Base-by-base conservation (phyloP, 2,888 invertebrate species). In the Xanthorhoe designata region DNA sequence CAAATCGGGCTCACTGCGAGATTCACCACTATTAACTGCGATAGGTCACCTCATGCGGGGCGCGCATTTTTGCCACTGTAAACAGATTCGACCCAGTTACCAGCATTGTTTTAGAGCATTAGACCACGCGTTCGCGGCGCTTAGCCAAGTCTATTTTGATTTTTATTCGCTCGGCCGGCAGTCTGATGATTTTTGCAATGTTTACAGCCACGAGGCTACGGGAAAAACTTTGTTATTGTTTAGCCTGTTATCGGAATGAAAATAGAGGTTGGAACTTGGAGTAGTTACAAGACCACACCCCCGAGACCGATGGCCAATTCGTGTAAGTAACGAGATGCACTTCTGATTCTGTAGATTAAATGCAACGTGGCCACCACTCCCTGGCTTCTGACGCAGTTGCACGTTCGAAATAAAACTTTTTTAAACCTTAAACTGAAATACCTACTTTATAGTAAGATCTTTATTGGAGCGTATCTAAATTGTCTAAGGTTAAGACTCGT, bases 141-240 rank as follows among this genome's bases (percentile, higher is more conserved):
- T 76, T 85, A 85, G 92, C 92, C 92, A 92, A 91, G 82, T 91
- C 92, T 92, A 92, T 92, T 92, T 92, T 80, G 77, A 88, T 85
- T 86, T 90, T 89, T 87, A 90, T 87, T 88, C 90, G 84, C 87
- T 88, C 81, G 86, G 74, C 77, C 85, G 32, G 83, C 83, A 78
- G 85, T 87, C 86, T 86, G 76, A 79, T 73, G 80, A 79, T 90
- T 89, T 91, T 91, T 87, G 87, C 89, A 88, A 84, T 89, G 86
- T 90, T 89, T 89, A 89, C 85, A 76, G 59, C 59, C 59, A 59
- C 59, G 59, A 51, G 59, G 59, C 47, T 29, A 47, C 24, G 4
- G 38, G 13, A 50, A 9, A 38, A 47, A 58, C 18, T 17, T 35
- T 58, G 49, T 57, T 57, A 58, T 50, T 58, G 59, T 59, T 51